Percentiles rank a stretch among this genome's conserved stretches.
phyloP scores from a whole-genome alignment of 2,113 vertebrate genomes.

The Thymallus thymallus region DNA sequence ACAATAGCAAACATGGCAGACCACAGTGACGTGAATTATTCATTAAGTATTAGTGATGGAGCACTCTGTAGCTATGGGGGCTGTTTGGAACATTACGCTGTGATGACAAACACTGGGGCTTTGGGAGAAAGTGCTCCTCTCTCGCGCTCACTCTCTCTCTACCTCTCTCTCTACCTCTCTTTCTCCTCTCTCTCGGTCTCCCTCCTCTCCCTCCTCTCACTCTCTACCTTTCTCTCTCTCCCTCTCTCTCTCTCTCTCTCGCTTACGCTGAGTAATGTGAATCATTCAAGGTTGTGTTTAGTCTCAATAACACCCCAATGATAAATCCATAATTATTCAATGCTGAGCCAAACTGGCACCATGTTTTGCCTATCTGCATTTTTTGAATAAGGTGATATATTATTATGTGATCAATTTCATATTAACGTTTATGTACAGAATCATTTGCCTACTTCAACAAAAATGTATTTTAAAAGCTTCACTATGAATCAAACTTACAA shows the following conservation, averaged over 20 bases:
- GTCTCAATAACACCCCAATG: slow-evolving; percentile 33
- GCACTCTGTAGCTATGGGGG: slow-evolving; percentile 6
- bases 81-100: slow-evolving; percentile 7
- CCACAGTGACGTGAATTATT: slow-evolving; percentile 12
- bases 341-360: slow-evolving; percentile 26
- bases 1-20: slow-evolving; percentile 6
- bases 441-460: slow-evolving; percentile 47
- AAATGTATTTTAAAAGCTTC: slow-evolving; percentile 40
- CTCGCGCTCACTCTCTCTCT: no score
- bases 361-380: slow-evolving; percentile 5
- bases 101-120: slow-evolving; percentile 17
- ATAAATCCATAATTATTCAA: slow-evolving; percentile 47
- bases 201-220: neutral
- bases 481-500: slow-evolving; percentile 49
- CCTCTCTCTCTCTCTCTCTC: neutral
- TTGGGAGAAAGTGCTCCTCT: slow-evolving; percentile 1
- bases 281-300: slow-evolving; percentile 32
- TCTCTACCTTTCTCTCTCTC: neutral
- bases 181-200: neutral
- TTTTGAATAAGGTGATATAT: slow-evolving; percentile 20
- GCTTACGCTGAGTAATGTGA: slow-evolving; percentile 40
- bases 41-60: slow-evolving; percentile 8
- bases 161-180: neutral
- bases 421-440: slow-evolving; percentile 44
- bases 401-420: slow-evolving; percentile 43